phyloP scores from a whole-genome alignment of 1,140 invertebrate genomes.

The Papilio xuthus region DNA sequence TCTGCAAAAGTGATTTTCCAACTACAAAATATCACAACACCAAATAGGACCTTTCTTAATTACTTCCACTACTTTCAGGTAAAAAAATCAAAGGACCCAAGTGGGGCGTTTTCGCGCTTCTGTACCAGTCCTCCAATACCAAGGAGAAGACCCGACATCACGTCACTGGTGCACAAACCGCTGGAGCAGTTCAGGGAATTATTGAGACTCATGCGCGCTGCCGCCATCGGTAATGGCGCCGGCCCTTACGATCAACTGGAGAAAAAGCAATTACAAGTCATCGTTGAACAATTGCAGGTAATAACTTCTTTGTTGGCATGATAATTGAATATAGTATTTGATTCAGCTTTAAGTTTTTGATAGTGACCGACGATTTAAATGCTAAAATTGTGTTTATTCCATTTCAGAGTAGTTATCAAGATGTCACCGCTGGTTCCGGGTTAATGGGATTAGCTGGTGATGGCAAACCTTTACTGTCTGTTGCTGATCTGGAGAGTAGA shows the following conservation, averaged over 20 bases:
- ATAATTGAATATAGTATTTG: not conserved
- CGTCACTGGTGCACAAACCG: conserved; percentile 89
- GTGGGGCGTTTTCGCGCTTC: conserved; percentile 86
- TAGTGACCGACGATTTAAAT: not conserved
- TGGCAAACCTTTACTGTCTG: conserved; percentile 88
- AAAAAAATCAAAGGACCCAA: conserved; percentile 83
- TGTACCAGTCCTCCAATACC: conserved; percentile 90
- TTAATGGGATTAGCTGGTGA: conserved; percentile 92
- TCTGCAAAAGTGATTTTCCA: no score
- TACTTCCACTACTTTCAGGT: conserved; percentile 64
- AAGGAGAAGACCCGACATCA: conserved; percentile 89
- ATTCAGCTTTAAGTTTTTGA: not conserved
- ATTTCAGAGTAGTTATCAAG: conserved; percentile 85
- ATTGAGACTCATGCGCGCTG: conserved; percentile 74
- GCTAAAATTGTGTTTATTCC: not conserved
- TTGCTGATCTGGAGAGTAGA: conserved; percentile 91
- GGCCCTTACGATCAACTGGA: conserved; percentile 76
- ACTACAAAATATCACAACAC: no score
- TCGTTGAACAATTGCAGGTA: conserved; percentile 79
- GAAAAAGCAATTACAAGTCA: conserved; percentile 75
- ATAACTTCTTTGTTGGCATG: no score
- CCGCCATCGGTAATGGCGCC: conserved; percentile 66
- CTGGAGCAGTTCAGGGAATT: conserved; percentile 84
- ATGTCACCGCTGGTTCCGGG: conserved; percentile 90
- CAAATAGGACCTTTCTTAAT: not conserved